Percentiles rank a stretch among this genome's conserved stretches.
Conservation (phyloP, 2,888 invertebrate genomes). For the Epistrophella euchroma region DNA sequence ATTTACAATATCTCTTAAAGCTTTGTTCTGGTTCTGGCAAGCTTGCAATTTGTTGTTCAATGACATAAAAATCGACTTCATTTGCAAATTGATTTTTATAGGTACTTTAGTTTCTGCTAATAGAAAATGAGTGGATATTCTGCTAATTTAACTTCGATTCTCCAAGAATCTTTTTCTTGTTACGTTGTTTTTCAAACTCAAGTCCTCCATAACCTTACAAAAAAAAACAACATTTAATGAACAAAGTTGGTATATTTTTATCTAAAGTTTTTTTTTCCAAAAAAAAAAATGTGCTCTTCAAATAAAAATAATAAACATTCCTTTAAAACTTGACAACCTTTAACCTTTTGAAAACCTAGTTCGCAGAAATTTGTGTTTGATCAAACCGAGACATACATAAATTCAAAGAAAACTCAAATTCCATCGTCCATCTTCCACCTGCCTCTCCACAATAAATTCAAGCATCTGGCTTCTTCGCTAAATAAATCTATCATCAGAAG, state of each 20-base stretch:
- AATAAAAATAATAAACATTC: not conserved
- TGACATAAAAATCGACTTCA: no score
- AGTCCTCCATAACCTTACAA: not conserved
- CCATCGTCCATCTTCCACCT: not conserved
- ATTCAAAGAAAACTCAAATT: constrained; percentile 21
- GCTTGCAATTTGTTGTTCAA: no score
- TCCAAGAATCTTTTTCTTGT: not conserved
- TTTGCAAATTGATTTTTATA: no score
- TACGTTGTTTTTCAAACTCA: not conserved
- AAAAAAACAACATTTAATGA: not conserved
- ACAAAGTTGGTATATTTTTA: not conserved
- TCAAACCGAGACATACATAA: constrained; percentile 3
- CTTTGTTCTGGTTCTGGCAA: no score
- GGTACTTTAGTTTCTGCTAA: not conserved
- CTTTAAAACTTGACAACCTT: constrained; percentile 2
- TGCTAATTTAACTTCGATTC: not conserved
- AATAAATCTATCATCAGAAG: constrained; percentile 29
- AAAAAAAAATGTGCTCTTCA: not conserved
- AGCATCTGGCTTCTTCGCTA: constrained; percentile 21
- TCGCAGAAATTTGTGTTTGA: not conserved
- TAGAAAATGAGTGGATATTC: no score
- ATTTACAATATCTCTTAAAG: no score
- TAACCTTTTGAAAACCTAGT: constrained; percentile 18
- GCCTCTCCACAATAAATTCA: not conserved
- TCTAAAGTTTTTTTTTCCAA: not conserved